A percentile compares a stretch with the other conserved stretches of the same genome.
These are phyloP conservation scores for Mirounga angustirostris DNA, from an alignment of 2,113 vertebrate genomes.

Conservation along the genomic window DNA sequence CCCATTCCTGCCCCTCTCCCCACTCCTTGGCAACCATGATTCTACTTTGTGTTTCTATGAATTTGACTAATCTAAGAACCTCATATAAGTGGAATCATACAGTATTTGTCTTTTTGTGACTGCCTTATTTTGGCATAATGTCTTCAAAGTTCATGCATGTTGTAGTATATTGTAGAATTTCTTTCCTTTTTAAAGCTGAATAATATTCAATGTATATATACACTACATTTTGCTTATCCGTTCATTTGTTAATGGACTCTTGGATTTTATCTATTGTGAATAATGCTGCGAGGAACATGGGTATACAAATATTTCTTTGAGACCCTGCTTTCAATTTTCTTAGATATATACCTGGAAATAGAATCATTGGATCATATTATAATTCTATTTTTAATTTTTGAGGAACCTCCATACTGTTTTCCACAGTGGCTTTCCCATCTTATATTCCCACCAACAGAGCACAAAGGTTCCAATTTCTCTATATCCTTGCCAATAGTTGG, in stretches of 20 bases:
- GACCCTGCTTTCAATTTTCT: not conserved
- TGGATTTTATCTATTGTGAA: not conserved
- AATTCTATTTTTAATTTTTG: not conserved
- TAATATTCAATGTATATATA: no score
- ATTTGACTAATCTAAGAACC: not conserved
- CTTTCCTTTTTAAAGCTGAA: not conserved
- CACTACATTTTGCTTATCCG: not conserved
- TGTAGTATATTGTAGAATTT: not conserved
- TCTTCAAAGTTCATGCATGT: not conserved
- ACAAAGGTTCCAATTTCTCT: not conserved
- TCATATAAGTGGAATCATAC: not conserved
- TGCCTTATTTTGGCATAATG: not conserved
- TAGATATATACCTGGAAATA: not conserved
- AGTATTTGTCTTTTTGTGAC: conserved; percentile 6
- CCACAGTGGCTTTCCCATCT: not conserved
- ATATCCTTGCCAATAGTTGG: not conserved
- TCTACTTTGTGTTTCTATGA: not conserved
- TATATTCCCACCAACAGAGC: not conserved
- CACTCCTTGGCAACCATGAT: not conserved
- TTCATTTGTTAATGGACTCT: not conserved
- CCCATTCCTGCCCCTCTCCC: no score
- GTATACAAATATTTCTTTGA: not conserved
- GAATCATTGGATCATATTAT: not conserved
- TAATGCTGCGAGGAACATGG: not conserved
- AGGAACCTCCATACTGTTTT: not conserved